A percentile compares a stretch with the other conserved stretches of the same genome.
These are phyloP conservation scores for Yponomeuta sedellus DNA, from an alignment of 2,888 invertebrate genomes.

Conservation along the genomic window DNA sequence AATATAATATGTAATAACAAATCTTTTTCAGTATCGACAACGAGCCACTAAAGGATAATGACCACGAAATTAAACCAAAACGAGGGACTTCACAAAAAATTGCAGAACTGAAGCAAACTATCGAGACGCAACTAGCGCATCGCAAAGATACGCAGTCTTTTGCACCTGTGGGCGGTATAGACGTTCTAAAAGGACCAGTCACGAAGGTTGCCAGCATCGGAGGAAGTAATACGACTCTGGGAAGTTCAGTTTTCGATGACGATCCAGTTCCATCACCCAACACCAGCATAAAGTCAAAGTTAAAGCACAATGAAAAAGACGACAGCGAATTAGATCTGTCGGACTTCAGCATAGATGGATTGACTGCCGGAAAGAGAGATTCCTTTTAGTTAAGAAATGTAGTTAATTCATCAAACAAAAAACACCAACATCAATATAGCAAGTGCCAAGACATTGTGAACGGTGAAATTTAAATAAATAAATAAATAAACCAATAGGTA, in stretches of 20 bases:
- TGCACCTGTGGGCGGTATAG: slow-evolving; percentile 52
- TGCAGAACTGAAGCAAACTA: slow-evolving; percentile 72
- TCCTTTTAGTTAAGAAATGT: slow-evolving; percentile 32
- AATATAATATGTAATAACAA: too few species aligned
- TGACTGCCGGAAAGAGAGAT: slow-evolving; percentile 33
- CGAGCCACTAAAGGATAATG: slow-evolving; percentile 43
- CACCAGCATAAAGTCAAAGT: slow-evolving; percentile 43
- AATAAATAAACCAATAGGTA: too few species aligned
- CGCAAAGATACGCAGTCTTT: slow-evolving; percentile 53
- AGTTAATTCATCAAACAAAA: too few species aligned
- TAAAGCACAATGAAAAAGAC: slow-evolving; percentile 42
- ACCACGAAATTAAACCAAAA: slow-evolving; percentile 47
- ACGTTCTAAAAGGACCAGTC: slow-evolving; percentile 46
- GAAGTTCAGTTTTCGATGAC: slow-evolving; percentile 67
- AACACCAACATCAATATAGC: too few species aligned
- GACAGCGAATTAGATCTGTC: slow-evolving; percentile 67
- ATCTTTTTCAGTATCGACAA: slow-evolving; percentile 59
- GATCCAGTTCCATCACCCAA: slow-evolving; percentile 34
- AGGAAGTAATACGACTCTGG: slow-evolving; percentile 68
- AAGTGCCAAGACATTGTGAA: too few species aligned
- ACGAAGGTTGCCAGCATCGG: slow-evolving; percentile 44
- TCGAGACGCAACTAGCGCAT: slow-evolving; percentile 69
- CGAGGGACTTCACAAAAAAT: slow-evolving; percentile 73
- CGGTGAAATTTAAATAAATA: slow-evolving; percentile 21
- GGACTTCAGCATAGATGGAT: slow-evolving; percentile 57